These are phyloP conservation scores for Glaucidium brasilianum DNA, from an alignment of 2,113 vertebrate genomes.

Conservation along the genomic window DNA sequence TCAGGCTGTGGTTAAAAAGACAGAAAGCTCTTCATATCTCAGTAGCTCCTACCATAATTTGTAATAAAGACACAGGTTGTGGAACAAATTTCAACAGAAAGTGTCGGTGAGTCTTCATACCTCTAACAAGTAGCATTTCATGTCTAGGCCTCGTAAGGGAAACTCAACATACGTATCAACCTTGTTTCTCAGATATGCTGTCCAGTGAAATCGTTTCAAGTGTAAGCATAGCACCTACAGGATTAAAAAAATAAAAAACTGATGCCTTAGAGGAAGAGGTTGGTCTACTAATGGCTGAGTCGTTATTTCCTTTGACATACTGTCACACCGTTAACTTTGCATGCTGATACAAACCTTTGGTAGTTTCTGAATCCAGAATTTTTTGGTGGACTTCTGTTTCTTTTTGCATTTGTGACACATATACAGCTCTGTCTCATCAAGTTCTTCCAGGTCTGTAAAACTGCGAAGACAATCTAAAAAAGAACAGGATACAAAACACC, in stretches of 20 bases:
- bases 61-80: rapidly evolving
- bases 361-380: conserved; percentile 98
- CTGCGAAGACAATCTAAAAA: conserved; percentile 91
- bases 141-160: conserved; percentile 90
- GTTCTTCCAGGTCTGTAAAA: conserved; percentile 97
- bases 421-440: conserved; percentile 96
- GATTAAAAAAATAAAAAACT: background rate
- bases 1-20: conserved; percentile 78
- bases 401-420: conserved; percentile 98
- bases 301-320: background rate
- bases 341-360: conserved; percentile 81
- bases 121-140: conserved; percentile 95
- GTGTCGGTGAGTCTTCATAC: conserved; percentile 49
- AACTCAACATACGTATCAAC: conserved; percentile 97
- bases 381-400: conserved; percentile 97
- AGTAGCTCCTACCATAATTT: background rate
- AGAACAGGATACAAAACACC: background rate
- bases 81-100: background rate
- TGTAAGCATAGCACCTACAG: conserved; percentile 94
- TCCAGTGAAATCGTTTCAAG: conserved; percentile 98
- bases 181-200: conserved; percentile 96
- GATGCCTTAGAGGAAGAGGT: background rate
- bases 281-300: background rate
- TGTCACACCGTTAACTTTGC: background rate
- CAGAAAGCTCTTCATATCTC: background rate